Conservation (phyloP, 1,140 invertebrate species). For the Polyergus mexicanus region DNA sequence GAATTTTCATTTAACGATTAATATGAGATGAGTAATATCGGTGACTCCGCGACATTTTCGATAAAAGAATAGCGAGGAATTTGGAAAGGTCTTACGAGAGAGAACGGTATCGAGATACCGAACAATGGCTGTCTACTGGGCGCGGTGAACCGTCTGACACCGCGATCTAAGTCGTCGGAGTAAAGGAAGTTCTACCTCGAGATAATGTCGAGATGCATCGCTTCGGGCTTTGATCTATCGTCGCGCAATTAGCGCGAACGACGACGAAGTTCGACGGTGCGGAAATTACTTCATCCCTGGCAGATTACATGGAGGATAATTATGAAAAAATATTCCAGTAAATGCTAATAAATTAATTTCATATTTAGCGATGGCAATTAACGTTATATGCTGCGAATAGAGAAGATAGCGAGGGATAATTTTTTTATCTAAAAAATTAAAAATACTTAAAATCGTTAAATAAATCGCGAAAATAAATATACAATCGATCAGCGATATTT, state of each 20-base stretch:
- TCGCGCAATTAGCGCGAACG: not conserved
- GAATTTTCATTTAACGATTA: not conserved
- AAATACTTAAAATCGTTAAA: not conserved
- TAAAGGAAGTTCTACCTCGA: slow-evolving; percentile 13
- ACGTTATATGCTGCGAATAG: not conserved
- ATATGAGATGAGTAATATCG: not conserved
- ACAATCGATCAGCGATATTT: not conserved
- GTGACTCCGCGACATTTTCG: not conserved
- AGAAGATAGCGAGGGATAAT: not conserved
- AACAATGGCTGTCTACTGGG: slow-evolving; percentile 7
- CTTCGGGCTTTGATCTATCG: slow-evolving; percentile 39
- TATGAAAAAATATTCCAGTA: slow-evolving; percentile 6
- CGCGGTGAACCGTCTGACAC: slow-evolving; percentile 12
- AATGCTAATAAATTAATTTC: not conserved
- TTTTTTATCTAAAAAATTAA: not conserved
- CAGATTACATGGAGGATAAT: slow-evolving; percentile 22
- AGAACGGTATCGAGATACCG: not conserved
- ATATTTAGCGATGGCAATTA: not conserved
- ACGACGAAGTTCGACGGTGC: not conserved
- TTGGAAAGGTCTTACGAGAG: not conserved
- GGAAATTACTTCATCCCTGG: slow-evolving; percentile 33
- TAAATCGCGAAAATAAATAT: not conserved
- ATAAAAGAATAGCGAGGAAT: not conserved
- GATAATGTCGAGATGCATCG: slow-evolving; percentile 23
- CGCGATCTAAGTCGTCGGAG: slow-evolving; percentile 4